A percentile compares a stretch with the other conserved stretches of the same genome.
Evolutionary conservation across 2,797 vertebrate genomes (phyloP).

Genomic region (Stomatorhinus walkeri): DNA sequence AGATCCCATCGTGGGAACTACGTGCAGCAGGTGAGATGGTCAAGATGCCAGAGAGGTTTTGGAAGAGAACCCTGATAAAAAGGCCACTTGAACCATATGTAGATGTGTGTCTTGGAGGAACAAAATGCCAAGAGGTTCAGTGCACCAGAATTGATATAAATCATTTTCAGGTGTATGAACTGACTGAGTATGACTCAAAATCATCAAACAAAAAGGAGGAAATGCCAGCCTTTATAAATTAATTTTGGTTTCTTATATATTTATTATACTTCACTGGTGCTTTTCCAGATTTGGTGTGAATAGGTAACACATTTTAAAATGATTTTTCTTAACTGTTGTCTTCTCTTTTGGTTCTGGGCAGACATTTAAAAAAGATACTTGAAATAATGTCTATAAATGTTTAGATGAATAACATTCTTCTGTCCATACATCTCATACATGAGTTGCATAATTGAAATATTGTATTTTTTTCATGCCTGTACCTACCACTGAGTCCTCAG

Average conservation of each 20-base stretch:
- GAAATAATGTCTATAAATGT: not conserved
- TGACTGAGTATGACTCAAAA: not conserved
- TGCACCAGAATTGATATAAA: not conserved
- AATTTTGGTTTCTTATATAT: not conserved
- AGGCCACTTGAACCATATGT: not conserved
- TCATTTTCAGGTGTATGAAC: not conserved
- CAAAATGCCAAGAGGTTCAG: not conserved
- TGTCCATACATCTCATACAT: not conserved
- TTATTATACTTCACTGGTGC: not conserved
- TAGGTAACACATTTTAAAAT: not conserved
- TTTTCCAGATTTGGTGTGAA: not conserved
- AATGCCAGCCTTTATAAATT: not conserved
- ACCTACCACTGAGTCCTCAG: not conserved
- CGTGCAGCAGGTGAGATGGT: not conserved
- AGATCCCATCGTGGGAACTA: not conserved
- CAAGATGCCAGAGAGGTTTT: not conserved
- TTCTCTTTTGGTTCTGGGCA: not conserved
- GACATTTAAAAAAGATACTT: not conserved
- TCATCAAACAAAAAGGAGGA: not conserved
- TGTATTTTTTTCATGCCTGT: not conserved
- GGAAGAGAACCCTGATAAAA: not conserved
- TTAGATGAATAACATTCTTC: not conserved
- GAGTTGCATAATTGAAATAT: not conserved
- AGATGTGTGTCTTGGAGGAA: not conserved
- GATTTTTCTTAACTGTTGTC: not conserved